Evolutionary conservation across 2,113 vertebrate species (phyloP), one percentile per base, ranked within the genome.

Genomic region (Tragelaphus strepsiceros): DNA sequence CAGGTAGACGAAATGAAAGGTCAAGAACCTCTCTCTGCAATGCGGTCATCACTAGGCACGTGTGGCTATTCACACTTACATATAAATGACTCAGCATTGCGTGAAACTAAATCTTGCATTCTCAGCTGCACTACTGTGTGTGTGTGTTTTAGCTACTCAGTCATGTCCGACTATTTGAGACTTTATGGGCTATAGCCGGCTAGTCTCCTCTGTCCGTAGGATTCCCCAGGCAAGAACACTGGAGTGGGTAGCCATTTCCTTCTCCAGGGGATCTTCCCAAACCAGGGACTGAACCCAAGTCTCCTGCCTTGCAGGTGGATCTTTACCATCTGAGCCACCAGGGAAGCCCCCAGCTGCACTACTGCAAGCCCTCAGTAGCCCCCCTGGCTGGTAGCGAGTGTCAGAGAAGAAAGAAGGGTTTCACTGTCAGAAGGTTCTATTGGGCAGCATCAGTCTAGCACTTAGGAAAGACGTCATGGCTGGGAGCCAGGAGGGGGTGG

Each of bases 401-500:
- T 15, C 3, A 24, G 64, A 77, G 53, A 12, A 28, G 19, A 58
- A 28, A 6, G 19, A 28, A 62, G 24, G 0, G 26, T 54, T 13
- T 35, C 39, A 1, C 32, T 2, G 3, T 16, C 39, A 5, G 56
- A 84, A 30, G 56, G 15, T 15, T 49, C 84, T 32, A 2, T 2
- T 2, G 54, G 49, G 19, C 49, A 5, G 56, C 1, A 7, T 14
- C 24, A 32, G 35, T 56, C 14, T 26, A 24, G 15, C 15, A 6
- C 85, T 53, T 15, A 22, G 62, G 84, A 22, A 54, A 19, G 32
- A 35, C 11, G 15, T 39, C 39, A 13, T 53, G 71, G 49, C 53
- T 49, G 39, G 26, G 15, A 19, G 4, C 2, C 0, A 1, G 19
- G 3, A 6, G 24, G 2, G 5, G 32, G 24, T 0, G 9, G 58